A percentile compares a stretch with the other conserved stretches of the same genome.
Evolutionary conservation across 1,140 invertebrate genomes (phyloP).

Genomic region (Calliphora vicina): DNA sequence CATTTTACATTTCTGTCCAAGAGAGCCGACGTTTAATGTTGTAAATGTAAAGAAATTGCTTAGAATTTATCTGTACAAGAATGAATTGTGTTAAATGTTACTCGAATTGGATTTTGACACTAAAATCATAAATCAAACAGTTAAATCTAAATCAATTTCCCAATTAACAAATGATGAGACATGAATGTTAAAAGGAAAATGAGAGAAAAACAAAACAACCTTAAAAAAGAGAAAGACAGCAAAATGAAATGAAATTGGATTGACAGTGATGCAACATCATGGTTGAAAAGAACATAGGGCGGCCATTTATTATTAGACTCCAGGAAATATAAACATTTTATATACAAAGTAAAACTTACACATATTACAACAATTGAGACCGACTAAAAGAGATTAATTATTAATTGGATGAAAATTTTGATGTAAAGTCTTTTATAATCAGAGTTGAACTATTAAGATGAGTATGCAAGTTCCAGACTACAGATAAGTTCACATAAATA

Average conservation of each 20-base stretch:
- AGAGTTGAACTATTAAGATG: no score
- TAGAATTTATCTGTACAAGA: not conserved
- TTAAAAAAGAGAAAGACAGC: not conserved
- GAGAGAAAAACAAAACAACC: not conserved
- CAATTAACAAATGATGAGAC: slow-evolving; percentile 31
- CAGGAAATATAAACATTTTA: not conserved
- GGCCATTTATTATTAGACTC: not conserved
- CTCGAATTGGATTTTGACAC: slow-evolving; percentile 25
- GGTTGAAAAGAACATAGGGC: not conserved
- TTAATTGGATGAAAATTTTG: no score
- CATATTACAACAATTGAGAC: not conserved
- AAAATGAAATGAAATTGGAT: slow-evolving; percentile 12
- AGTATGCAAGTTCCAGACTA: no score
- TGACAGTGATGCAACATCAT: slow-evolving; percentile 3
- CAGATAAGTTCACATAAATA: no score
- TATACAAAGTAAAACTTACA: not conserved
- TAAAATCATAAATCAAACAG: slow-evolving; percentile 33
- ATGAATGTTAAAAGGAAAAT: not conserved
- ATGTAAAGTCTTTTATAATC: no score
- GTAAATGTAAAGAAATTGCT: slow-evolving; percentile 4
- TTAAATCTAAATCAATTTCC: slow-evolving; percentile 28
- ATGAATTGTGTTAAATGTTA: slow-evolving; percentile 34
- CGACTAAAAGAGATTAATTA: no score
- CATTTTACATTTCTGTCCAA: not conserved
- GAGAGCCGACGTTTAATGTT: not conserved